Conservation (phyloP, 2,797 vertebrate species). For the Prunella strophiata region DNA sequence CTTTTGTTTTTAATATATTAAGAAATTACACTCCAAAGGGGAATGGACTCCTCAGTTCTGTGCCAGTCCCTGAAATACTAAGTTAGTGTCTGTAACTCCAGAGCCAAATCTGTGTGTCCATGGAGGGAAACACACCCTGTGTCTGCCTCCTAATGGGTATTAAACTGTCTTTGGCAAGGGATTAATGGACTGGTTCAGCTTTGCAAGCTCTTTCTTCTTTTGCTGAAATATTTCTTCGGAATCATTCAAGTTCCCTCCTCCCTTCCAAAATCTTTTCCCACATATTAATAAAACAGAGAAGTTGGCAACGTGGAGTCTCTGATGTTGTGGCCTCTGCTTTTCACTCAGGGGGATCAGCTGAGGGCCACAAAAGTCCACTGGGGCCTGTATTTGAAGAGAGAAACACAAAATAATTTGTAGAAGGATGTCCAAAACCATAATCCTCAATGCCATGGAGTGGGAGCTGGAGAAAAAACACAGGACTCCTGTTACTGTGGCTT, state of each 20-base stretch:
- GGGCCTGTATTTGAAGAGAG: neutral
- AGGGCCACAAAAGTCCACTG: neutral
- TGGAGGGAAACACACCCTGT: neutral
- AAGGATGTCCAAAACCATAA: neutral
- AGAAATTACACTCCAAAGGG: slow-evolving; percentile 29
- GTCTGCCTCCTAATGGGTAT: slow-evolving; percentile 14
- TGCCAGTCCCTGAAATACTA: neutral
- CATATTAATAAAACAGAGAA: neutral
- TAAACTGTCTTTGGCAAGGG: slow-evolving; percentile 4
- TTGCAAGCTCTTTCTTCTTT: neutral
- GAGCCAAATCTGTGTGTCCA: neutral
- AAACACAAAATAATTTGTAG: neutral
- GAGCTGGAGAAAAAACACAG: neutral
- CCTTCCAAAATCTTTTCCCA: neutral
- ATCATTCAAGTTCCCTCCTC: accelerated
- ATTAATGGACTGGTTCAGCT: neutral
- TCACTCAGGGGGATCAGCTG: neutral
- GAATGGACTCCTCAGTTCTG: neutral
- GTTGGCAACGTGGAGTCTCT: neutral
- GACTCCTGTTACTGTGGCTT: neutral
- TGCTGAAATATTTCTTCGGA: neutral
- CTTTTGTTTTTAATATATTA: slow-evolving; percentile 38
- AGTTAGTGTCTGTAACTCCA: neutral
- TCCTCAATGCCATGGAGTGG: neutral
- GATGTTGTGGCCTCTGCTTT: neutral